These are phyloP conservation scores for Crotalus horridus DNA, from an alignment of 2,113 vertebrate species.

Conservation along the genomic window DNA sequence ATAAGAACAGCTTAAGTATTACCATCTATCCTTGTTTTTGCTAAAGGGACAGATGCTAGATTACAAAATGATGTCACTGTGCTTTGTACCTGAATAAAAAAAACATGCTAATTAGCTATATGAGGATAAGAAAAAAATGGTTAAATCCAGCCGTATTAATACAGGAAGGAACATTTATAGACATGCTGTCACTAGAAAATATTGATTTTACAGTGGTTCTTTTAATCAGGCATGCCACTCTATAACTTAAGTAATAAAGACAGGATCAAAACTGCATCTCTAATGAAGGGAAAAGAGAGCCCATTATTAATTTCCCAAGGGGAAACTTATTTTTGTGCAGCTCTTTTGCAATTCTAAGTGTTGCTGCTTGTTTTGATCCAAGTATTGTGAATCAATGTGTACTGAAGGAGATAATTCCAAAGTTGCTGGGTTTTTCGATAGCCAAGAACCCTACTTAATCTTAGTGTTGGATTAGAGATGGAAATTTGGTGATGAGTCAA, in stretches of 20 bases:
- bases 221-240: background rate
- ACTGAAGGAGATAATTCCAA: slow-evolving; percentile 44
- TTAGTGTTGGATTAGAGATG: slow-evolving; percentile 38
- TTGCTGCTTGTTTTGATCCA: slow-evolving; percentile 8
- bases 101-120: background rate
- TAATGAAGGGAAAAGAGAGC: background rate
- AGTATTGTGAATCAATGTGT: slow-evolving; percentile 41
- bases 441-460: slow-evolving; percentile 53
- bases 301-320: background rate
- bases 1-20: background rate
- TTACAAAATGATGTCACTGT: background rate
- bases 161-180: background rate
- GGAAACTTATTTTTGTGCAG: background rate
- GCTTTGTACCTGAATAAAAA: background rate
- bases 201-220: background rate
- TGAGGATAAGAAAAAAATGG: background rate
- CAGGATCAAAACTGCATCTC: background rate
- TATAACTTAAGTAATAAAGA: background rate
- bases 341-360: background rate
- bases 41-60: background rate
- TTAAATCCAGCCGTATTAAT: background rate
- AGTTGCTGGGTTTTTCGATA: slow-evolving; percentile 44
- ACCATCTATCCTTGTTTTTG: background rate
- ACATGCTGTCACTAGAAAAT: background rate
- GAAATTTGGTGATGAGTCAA: slow-evolving; percentile 50